Evolutionary conservation across 92 coral and sea anemone genomes (phyloP).

Genomic region (Galaxea fascicularis): DNA sequence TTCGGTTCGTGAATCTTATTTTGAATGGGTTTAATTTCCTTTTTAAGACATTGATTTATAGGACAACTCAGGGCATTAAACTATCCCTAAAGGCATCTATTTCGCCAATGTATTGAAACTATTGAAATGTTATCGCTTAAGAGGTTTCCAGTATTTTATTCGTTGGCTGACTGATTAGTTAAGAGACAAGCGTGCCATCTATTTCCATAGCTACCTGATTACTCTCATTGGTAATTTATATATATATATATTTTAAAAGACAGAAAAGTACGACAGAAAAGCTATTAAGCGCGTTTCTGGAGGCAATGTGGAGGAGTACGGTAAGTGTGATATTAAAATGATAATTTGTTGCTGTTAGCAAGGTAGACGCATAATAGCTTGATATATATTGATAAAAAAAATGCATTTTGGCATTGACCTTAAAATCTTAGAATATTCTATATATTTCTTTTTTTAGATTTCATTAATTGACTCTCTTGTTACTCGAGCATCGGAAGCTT

Average conservation of each 20-base stretch:
- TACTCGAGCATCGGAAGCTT: too few relatives aligned
- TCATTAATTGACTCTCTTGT: too few relatives aligned
- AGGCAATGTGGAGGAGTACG: slow-evolving; percentile 15
- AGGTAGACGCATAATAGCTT: neutral
- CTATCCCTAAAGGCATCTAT: neutral
- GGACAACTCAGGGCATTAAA: neutral
- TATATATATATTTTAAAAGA: slow-evolving; percentile 5
- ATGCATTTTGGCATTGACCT: too few relatives aligned
- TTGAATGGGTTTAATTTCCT: neutral
- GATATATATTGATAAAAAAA: too few relatives aligned
- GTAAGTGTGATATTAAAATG: slow-evolving; percentile 13
- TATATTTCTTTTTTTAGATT: too few relatives aligned
- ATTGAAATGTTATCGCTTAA: too few relatives aligned
- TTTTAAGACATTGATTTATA: slow-evolving; percentile 14
- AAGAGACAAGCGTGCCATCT: neutral
- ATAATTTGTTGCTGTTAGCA: neutral
- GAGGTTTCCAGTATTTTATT: neutral
- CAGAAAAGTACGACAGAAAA: neutral
- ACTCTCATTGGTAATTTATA: neutral
- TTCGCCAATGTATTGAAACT: neutral
- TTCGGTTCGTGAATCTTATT: neutral
- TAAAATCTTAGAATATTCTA: too few relatives aligned
- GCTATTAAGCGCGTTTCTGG: neutral
- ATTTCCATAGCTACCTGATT: neutral
- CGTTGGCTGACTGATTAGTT: neutral